These are phyloP conservation scores for Bombus confusus DNA, from an alignment of 1,140 invertebrate species.

Conservation along the genomic window DNA sequence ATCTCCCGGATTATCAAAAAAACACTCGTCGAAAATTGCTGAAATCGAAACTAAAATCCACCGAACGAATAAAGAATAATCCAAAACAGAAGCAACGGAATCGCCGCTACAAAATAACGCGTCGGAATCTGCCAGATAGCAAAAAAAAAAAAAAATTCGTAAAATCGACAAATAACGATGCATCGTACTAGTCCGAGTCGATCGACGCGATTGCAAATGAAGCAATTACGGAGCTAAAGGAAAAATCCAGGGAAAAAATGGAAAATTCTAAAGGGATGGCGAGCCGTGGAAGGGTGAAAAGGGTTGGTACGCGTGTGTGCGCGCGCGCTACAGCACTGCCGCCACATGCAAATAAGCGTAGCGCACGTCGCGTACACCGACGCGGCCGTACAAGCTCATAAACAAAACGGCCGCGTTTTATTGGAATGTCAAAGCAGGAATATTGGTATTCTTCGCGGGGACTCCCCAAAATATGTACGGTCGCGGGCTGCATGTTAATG, in stretches of 20 bases:
- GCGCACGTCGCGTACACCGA: slow-evolving; percentile 27
- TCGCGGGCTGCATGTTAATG: slow-evolving; percentile 82
- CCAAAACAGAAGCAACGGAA: too few species aligned
- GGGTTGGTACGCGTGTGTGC: neutral
- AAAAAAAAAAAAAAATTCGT: neutral
- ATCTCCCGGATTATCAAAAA: neutral
- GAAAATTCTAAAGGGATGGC: neutral
- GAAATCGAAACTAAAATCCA: too few species aligned
- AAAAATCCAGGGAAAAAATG: neutral
- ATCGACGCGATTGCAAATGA: neutral
- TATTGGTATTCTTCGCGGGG: slow-evolving; percentile 82
- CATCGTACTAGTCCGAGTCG: neutral
- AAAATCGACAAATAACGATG: neutral
- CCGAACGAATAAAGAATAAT: too few species aligned
- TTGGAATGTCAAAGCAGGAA: slow-evolving; percentile 82
- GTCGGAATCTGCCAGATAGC: neutral
- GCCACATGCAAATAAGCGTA: slow-evolving; percentile 8
- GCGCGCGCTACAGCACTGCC: neutral
- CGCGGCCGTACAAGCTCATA: slow-evolving; percentile 78
- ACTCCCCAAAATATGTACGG: slow-evolving; percentile 82
- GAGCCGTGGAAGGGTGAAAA: neutral
- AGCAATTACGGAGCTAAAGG: neutral
- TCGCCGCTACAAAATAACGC: neutral
- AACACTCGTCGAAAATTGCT: too few species aligned
- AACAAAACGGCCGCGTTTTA: slow-evolving; percentile 83